phyloP scores from a whole-genome alignment of 2,113 vertebrate species.

The Vanacampus margaritifer region DNA sequence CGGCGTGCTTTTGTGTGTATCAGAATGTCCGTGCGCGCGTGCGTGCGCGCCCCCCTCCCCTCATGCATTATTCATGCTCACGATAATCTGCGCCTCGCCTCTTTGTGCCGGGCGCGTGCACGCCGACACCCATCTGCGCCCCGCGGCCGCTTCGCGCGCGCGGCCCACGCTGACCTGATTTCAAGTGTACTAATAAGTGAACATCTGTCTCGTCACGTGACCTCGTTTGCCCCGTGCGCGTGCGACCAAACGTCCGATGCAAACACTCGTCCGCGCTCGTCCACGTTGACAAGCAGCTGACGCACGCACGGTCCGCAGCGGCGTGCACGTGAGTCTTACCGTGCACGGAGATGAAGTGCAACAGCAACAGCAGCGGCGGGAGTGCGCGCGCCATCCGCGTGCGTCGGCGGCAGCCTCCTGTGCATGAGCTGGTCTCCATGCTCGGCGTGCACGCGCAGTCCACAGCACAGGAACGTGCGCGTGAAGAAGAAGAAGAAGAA shows the following conservation, averaged over 20 bases:
- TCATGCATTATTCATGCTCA: constrained; percentile 67
- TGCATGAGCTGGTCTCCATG: constrained; percentile 54
- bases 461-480: constrained; percentile 6
- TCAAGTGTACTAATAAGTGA: not conserved
- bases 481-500: not conserved
- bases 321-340: constrained; percentile 60
- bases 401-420: constrained; percentile 60
- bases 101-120: constrained; percentile 61
- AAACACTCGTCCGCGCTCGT: too few species aligned
- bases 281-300: not conserved
- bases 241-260: not conserved
- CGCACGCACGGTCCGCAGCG: not conserved
- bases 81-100: constrained; percentile 55
- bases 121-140: constrained; percentile 5
- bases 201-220: constrained; percentile 3
- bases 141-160: not conserved
- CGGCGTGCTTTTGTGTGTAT: constrained; percentile 36
- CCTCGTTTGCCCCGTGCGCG: not conserved
- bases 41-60: constrained; percentile 10
- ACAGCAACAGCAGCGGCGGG: not conserved
- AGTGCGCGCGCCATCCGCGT: constrained; percentile 63
- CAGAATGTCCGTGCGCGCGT: constrained; percentile 55
- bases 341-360: constrained; percentile 59
- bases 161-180: constrained; percentile 5
- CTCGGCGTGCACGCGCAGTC: constrained; percentile 28